Evolutionary conservation across 2,888 invertebrate genomes (phyloP).

Genomic region (Leistus spinibarbis): DNA sequence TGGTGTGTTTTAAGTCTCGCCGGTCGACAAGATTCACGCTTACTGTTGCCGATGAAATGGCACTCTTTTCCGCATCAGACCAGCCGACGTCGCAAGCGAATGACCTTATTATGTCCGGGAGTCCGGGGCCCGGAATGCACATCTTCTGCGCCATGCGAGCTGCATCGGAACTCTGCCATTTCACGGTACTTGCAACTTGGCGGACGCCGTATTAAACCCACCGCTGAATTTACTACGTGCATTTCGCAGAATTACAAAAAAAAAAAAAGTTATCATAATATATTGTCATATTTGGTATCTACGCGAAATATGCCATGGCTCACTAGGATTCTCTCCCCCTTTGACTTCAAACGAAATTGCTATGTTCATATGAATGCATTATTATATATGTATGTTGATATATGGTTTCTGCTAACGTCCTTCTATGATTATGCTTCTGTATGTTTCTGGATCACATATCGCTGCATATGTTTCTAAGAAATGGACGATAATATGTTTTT

Average conservation of each 20-base stretch:
- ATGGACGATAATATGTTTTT: too few species aligned
- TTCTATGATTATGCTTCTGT: too few species aligned
- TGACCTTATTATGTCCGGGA: conserved; percentile 4
- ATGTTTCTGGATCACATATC: too few species aligned
- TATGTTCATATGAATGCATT: too few species aligned
- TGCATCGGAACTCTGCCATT: neutral
- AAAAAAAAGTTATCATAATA: too few species aligned
- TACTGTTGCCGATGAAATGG: neutral
- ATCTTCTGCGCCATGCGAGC: neutral
- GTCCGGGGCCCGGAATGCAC: neutral
- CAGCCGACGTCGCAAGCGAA: conserved; percentile 13
- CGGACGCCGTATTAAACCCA: neutral
- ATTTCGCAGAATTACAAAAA: neutral
- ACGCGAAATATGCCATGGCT: too few species aligned
- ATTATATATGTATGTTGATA: too few species aligned
- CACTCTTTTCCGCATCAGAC: neutral
- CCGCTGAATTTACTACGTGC: neutral
- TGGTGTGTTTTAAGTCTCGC: neutral
- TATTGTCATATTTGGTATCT: too few species aligned
- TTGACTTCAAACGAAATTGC: too few species aligned
- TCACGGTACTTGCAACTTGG: neutral
- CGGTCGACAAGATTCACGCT: neutral
- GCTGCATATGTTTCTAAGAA: too few species aligned
- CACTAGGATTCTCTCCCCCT: too few species aligned
- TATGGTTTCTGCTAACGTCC: too few species aligned